Evolutionary conservation across 2,797 vertebrate species (phyloP).

Genomic region (Pagetopsis macropterus): DNA sequence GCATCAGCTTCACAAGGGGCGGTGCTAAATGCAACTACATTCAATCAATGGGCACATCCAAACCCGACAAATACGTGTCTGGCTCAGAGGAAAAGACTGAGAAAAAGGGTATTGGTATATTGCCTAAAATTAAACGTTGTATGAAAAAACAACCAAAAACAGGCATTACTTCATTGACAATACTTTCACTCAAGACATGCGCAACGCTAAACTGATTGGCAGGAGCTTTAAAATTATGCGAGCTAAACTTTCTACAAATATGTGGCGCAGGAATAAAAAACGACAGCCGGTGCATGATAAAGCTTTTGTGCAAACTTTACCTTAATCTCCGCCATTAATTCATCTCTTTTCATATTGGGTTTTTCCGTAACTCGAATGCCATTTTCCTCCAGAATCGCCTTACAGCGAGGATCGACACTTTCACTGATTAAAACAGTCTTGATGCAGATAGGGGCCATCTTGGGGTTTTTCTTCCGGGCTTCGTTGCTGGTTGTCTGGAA

Average conservation of each 20-base stretch:
- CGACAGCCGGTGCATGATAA: neutral
- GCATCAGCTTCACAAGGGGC: conserved; percentile 75
- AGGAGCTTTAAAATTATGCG: neutral
- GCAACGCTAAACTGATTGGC: neutral
- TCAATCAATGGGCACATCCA: neutral
- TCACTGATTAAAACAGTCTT: conserved; percentile 91
- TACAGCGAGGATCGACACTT: conserved; percentile 92
- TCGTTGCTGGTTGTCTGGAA: neutral
- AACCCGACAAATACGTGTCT: neutral
- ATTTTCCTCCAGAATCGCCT: conserved; percentile 87
- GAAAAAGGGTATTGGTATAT: too few relatives aligned
- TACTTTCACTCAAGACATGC: neutral
- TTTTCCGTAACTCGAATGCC: conserved; percentile 91
- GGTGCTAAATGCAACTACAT: conserved; percentile 38
- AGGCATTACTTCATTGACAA: neutral
- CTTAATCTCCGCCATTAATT: conserved; percentile 90
- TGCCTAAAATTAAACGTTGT: neutral
- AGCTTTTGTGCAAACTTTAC: conserved; percentile 66
- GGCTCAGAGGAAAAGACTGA: neutral
- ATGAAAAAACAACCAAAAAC: neutral
- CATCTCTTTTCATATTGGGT: conserved; percentile 86
- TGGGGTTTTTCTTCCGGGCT: conserved; percentile 7
- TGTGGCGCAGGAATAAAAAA: neutral
- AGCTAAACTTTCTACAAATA: neutral
- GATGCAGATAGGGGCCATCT: conserved; percentile 87